phyloP scores from a whole-genome alignment of 2,113 vertebrate species.

The Garra rufa region DNA sequence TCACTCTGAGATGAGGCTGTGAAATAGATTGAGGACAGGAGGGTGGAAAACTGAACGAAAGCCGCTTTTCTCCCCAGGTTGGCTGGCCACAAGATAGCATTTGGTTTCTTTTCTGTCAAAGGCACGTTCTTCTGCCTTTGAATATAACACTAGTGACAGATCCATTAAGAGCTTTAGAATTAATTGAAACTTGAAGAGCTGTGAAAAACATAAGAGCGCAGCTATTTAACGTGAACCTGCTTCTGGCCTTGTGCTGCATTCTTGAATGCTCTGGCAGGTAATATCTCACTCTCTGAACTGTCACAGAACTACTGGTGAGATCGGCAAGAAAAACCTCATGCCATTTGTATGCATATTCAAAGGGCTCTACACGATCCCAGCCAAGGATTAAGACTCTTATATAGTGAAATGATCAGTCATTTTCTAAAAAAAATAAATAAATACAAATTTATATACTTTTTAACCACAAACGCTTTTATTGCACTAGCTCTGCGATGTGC shows the following conservation, averaged over 20 bases:
- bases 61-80: not conserved
- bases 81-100: not conserved
- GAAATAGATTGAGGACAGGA: slow-evolving; percentile 30
- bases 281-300: not conserved
- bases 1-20: slow-evolving; percentile 24
- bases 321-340: not conserved
- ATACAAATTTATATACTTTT: too few relatives aligned
- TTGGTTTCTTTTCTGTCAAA: slow-evolving; percentile 1
- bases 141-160: slow-evolving; percentile 2
- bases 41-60: slow-evolving; percentile 10
- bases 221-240: not conserved
- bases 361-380: too few relatives aligned
- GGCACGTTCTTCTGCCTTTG: not conserved
- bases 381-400: too few relatives aligned
- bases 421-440: too few relatives aligned
- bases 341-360: not conserved
- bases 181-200: slow-evolving; percentile 36
- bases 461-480: too few relatives aligned
- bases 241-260: slow-evolving; percentile 9
- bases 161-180: slow-evolving; percentile 4
- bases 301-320: not conserved
- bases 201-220: slow-evolving; percentile 13
- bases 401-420: too few relatives aligned
- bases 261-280: not conserved
- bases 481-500: too few relatives aligned